A percentile compares a stretch with the other conserved stretches of the same genome.
phyloP scores from a whole-genome alignment of 2,113 vertebrate genomes.

The Gymnocephalus cernua region DNA sequence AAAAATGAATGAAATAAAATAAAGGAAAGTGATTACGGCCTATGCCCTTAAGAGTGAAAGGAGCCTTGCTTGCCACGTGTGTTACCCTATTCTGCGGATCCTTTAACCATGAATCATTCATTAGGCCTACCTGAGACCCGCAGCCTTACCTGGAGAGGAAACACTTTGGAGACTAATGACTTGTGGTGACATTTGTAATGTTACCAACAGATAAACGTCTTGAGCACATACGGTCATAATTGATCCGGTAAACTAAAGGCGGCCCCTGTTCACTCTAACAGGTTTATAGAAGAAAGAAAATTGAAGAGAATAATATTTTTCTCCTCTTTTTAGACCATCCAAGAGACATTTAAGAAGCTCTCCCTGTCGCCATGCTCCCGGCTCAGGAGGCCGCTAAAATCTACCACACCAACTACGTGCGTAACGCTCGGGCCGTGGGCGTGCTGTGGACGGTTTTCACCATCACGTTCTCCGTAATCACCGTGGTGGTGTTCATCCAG shows the following conservation, averaged over 20 bases:
- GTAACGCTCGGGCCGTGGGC: slow-evolving; percentile 93
- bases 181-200: not conserved
- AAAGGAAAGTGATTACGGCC: not conserved
- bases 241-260: not conserved
- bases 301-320: fast-evolving
- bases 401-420: slow-evolving; percentile 98
- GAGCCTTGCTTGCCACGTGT: not conserved
- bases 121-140: not conserved
- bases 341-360: not conserved
- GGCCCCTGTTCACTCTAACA: not conserved
- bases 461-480: slow-evolving; percentile 95
- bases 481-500: slow-evolving; percentile 96
- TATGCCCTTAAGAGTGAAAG: slow-evolving; percentile 21
- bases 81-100: slow-evolving; percentile 55
- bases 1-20: not conserved
- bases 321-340: not conserved
- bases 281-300: not conserved
- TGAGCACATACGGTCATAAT: not conserved
- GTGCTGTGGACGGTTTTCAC: slow-evolving; percentile 97
- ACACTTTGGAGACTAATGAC: not conserved
- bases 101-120: slow-evolving; percentile 80
- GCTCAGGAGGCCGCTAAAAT: slow-evolving; percentile 95
- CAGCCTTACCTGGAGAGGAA: slow-evolving; percentile 32
- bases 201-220: not conserved
- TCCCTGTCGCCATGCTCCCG: slow-evolving; percentile 84